Conservation (phyloP, 2,113 vertebrate species). For the Gymnogyps californianus region DNA sequence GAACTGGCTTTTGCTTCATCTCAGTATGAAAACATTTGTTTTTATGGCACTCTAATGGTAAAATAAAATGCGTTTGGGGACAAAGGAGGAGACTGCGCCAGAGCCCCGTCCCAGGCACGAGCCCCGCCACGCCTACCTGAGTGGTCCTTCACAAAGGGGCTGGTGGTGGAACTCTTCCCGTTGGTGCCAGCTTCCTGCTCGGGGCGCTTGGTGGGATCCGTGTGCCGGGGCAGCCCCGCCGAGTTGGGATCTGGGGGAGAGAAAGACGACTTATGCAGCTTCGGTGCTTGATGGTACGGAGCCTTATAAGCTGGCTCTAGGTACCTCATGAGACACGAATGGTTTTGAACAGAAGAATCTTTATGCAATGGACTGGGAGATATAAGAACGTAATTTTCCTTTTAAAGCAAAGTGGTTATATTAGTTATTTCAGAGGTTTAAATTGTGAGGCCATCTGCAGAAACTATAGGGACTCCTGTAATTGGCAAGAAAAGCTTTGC, state of each 20-base stretch:
- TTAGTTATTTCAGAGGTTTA: conserved; percentile 73
- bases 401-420: conserved; percentile 64
- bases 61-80: not conserved
- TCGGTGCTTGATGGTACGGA: not conserved
- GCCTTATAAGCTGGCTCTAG: conserved; percentile 22
- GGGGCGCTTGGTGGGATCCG: conserved; percentile 81
- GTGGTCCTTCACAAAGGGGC: conserved; percentile 82
- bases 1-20: not conserved
- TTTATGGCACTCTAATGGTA: not conserved
- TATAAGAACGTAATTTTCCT: conserved; percentile 58
- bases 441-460: conserved; percentile 78
- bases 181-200: conserved; percentile 84
- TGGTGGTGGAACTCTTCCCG: conserved; percentile 81
- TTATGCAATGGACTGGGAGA: conserved; percentile 66
- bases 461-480: conserved; percentile 76
- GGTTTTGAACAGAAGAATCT: conserved; percentile 63
- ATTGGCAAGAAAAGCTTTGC: conserved; percentile 75
- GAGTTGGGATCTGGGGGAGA: conserved; percentile 86
- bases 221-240: conserved; percentile 80
- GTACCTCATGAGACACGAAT: conserved; percentile 50
- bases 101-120: not conserved
- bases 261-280: conserved; percentile 54
- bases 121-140: conserved; percentile 66
- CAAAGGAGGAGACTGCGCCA: not conserved
- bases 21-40: not conserved